These are phyloP conservation scores for Zoroaster sp. DNA, from an alignment of 53 echinoderm and acorn worm species.

Conservation along the genomic window DNA sequence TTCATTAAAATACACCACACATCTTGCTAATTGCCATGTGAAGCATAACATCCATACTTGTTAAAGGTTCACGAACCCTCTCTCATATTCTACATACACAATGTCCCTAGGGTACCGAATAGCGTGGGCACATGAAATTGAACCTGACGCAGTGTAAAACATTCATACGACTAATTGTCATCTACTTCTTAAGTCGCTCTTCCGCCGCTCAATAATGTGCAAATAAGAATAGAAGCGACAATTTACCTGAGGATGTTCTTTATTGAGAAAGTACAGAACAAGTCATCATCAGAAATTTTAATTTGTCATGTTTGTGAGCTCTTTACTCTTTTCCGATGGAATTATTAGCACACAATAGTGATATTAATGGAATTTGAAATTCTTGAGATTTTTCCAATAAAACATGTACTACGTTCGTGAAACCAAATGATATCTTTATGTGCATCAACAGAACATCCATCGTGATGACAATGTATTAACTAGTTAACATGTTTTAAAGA, in stretches of 20 bases:
- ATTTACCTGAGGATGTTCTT: neutral
- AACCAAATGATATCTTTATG: too few relatives aligned
- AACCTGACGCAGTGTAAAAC: constrained; percentile 7
- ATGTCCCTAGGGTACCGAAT: neutral
- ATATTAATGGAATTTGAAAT: too few relatives aligned
- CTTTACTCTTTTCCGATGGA: too few relatives aligned
- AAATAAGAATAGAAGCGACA: neutral
- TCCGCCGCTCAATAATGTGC: neutral
- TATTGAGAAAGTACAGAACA: neutral
- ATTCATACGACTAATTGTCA: neutral
- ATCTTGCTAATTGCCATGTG: constrained; percentile 10
- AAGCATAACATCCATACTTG: neutral
- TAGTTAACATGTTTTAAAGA: too few relatives aligned
- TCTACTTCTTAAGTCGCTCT: neutral
- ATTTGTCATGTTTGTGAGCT: neutral
- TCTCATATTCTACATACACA: neutral
- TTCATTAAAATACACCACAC: neutral
- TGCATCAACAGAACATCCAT: too few relatives aligned
- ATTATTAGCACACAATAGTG: too few relatives aligned
- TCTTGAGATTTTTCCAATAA: too few relatives aligned
- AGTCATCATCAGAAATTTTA: neutral
- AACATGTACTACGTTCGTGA: too few relatives aligned
- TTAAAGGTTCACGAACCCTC: neutral
- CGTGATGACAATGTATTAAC: too few relatives aligned
- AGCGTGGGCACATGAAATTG: neutral